Percentiles rank a stretch among this genome's conserved stretches.
Evolutionary conservation across 2,113 vertebrate species (phyloP).

Genomic region (Ornithorhynchus anatinus): DNA sequence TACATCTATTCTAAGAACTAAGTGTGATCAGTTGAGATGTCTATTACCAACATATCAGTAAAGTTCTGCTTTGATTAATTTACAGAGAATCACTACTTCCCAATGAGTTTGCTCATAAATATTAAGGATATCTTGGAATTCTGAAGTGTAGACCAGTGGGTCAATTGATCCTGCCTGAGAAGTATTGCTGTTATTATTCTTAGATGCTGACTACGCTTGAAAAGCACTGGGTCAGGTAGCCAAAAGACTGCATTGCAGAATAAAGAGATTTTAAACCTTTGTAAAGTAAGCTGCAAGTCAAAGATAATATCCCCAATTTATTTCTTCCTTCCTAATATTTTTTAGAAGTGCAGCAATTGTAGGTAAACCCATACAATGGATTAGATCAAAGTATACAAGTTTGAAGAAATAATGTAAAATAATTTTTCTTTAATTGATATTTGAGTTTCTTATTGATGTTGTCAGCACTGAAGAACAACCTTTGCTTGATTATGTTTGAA

Average conservation of each 20-base stretch:
- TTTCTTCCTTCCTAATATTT: slow-evolving; percentile 55
- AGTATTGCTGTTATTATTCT: slow-evolving; percentile 34
- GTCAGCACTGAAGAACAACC: slow-evolving; percentile 42
- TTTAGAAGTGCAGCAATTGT: slow-evolving; percentile 59
- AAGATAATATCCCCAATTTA: slow-evolving; percentile 70
- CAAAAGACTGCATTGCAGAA: slow-evolving; percentile 39
- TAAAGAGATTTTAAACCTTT: slow-evolving; percentile 63
- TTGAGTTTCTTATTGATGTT: slow-evolving; percentile 41
- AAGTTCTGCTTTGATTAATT: slow-evolving; percentile 35
- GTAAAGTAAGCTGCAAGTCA: slow-evolving; percentile 63
- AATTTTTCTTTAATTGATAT: slow-evolving; percentile 64
- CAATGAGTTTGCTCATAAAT: slow-evolving; percentile 50
- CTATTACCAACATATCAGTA: slow-evolving; percentile 25
- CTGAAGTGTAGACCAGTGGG: slow-evolving; percentile 43
- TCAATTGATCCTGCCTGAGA: slow-evolving; percentile 48
- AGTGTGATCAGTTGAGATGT: slow-evolving; percentile 15
- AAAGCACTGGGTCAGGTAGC: slow-evolving; percentile 41
- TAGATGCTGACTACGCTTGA: slow-evolving; percentile 48
- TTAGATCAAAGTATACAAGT: slow-evolving; percentile 68
- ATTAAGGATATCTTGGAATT: slow-evolving; percentile 51
- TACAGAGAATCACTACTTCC: slow-evolving; percentile 37
- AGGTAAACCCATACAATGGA: slow-evolving; percentile 53
- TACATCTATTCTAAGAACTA: slow-evolving; percentile 26
- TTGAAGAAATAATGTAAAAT: slow-evolving; percentile 50
- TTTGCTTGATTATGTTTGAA: slow-evolving; percentile 45